Conservation (phyloP, 2,888 invertebrate genomes). For the Drosophila algonquin region DNA sequence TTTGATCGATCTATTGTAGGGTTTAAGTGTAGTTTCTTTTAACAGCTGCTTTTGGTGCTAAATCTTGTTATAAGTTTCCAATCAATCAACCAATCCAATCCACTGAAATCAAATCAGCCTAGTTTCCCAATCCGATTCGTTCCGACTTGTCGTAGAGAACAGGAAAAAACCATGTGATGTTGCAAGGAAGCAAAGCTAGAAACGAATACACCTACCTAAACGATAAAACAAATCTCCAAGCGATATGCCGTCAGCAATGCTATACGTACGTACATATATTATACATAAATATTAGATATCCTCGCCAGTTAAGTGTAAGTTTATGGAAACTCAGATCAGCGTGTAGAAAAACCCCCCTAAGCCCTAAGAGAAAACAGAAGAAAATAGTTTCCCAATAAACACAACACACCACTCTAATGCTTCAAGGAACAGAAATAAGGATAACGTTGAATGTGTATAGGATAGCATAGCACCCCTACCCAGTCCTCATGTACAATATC, state of each 20-base stretch:
- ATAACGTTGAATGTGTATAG: constrained; percentile 33
- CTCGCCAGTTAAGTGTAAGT: constrained; percentile 17
- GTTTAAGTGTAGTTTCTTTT: constrained; percentile 72
- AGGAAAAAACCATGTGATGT: constrained; percentile 71
- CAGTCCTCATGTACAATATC: constrained; percentile 31
- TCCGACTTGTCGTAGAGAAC: constrained; percentile 26
- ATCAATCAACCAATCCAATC: constrained; percentile 34
- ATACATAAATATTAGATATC: constrained; percentile 38
- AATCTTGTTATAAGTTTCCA: constrained; percentile 63
- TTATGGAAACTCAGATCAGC: neutral
- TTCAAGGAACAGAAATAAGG: neutral
- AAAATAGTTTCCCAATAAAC: constrained; percentile 5
- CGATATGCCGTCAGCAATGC: constrained; percentile 37
- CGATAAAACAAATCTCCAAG: constrained; percentile 46
- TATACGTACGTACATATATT: constrained; percentile 26
- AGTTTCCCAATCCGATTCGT: constrained; percentile 18
- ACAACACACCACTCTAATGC: neutral
- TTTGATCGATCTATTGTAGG: constrained; percentile 64
- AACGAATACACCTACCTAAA: constrained; percentile 76
- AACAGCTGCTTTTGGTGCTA: constrained; percentile 76
- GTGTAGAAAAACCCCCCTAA: constrained; percentile 4
- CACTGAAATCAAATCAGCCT: constrained; percentile 28
- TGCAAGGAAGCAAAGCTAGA: constrained; percentile 76
- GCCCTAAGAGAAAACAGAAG: constrained; percentile 18
- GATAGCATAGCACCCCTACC: constrained; percentile 11